phyloP scores from a whole-genome alignment of 2,113 vertebrate species.

The Coptodon rendalli region DNA sequence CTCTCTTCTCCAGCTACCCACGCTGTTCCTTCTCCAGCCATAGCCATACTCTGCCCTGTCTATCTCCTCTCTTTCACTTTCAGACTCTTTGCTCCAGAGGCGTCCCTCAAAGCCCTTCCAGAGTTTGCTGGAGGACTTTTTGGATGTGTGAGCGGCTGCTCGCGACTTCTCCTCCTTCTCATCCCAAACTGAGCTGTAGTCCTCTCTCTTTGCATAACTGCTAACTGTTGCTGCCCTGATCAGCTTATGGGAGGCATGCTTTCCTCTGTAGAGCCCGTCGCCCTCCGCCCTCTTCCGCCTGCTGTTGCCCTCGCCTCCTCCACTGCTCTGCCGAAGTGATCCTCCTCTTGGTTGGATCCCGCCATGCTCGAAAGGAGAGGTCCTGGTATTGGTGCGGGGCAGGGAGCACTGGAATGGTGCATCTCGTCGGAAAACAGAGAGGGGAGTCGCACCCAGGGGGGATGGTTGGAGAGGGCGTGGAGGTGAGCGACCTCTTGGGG shows the following conservation, averaged over 20 bases:
- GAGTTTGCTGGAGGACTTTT: constrained; percentile 55
- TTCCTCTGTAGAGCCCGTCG: constrained; percentile 75
- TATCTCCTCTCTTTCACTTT: constrained; percentile 47
- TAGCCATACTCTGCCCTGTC: constrained; percentile 63
- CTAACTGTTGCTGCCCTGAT: constrained; percentile 72
- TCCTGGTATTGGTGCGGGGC: constrained; percentile 55
- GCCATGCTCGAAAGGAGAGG: constrained; percentile 55
- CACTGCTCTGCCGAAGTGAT: constrained; percentile 68
- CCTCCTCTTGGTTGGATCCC: constrained; percentile 62
- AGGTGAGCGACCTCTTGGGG: constrained; percentile 61
- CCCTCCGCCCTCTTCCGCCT: constrained; percentile 57
- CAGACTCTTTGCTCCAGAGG: constrained; percentile 66
- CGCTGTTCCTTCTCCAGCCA: constrained; percentile 51
- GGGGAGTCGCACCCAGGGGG: constrained; percentile 64
- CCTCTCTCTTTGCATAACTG: constrained; percentile 62
- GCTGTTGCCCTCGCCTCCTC: constrained; percentile 24
- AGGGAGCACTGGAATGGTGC: constrained; percentile 75
- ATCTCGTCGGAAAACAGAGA: constrained; percentile 72
- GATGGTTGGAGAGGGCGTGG: constrained; percentile 68
- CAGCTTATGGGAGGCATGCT: constrained; percentile 73
- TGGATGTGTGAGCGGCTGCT: constrained; percentile 2
- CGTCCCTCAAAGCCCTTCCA: constrained; percentile 69
- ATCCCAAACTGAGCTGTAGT: constrained; percentile 58
- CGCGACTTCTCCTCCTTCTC: constrained; percentile 35
- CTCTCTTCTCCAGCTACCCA: constrained; percentile 60